Evolutionary conservation across 1,140 invertebrate species (phyloP), one percentile per base, ranked within the genome.

Genomic region (Pinna nobilis): DNA sequence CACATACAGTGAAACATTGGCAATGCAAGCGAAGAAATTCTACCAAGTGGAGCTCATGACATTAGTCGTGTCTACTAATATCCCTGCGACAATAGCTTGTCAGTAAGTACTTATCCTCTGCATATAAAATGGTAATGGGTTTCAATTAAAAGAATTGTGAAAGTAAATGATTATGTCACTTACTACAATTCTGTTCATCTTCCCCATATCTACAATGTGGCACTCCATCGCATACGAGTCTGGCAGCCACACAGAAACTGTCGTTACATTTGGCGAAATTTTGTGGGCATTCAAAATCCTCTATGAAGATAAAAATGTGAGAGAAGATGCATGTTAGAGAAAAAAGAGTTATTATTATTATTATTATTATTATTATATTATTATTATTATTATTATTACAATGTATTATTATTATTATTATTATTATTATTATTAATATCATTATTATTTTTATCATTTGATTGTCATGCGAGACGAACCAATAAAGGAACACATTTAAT

Each of bases 141-240:
- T 28, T 6, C 32, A 59, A 30, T 33, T 59, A 33, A 33, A 59
- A 59, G 7, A 33, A 1, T 18, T 35, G 33, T 11, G 33, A 32
- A 60, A 2, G n/a, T 15, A 30, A 59, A 35, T 2, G 35, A 4
- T 28, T 41, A 25, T 9, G 53, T 2, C 6, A 30, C 33, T 75
- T 70, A 73, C 71, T 66, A 70, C 80, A 83, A 11, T 61, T 51
- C 5, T 32, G 13, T 67, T 90, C 87, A 25, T 89, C 84, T 30
- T 81, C 78, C 3, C 76, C 79, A 50, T 84, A 85, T 23, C 77
- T 75, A 81, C 93, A 94, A 39, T 85, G 78, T 41, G 59, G 64
- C 7, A 60, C 15, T 3, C 76, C 80, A 64, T 85, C 77, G 73
- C 83, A 85, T 1, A 85, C 25, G 39, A 77, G 60, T 49, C 69